A percentile compares a stretch with the other conserved stretches of the same genome.
These are phyloP conservation scores for Apaloderma vittatum DNA, from an alignment of 2,113 vertebrate species.

Conservation along the genomic window DNA sequence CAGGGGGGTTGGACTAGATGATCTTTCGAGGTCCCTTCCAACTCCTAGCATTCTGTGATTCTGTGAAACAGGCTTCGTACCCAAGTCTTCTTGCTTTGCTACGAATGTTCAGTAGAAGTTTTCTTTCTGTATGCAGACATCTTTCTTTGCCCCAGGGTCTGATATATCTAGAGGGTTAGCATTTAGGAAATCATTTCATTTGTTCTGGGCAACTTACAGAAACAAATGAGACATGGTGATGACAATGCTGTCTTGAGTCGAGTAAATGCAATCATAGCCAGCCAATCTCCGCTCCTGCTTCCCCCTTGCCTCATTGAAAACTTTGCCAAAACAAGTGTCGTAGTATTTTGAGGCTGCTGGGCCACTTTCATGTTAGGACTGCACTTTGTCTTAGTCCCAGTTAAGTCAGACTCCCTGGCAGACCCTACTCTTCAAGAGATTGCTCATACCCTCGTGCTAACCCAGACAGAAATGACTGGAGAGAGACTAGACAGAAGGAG, in stretches of 20 bases:
- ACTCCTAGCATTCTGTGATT: too few species aligned
- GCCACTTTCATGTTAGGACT: not conserved
- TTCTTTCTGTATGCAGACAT: not conserved
- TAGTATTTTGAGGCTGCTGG: not conserved
- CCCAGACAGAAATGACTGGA: not conserved
- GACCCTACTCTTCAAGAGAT: not conserved
- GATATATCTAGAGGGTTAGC: not conserved
- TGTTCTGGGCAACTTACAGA: not conserved
- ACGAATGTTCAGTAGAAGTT: not conserved
- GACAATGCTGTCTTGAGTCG: not conserved
- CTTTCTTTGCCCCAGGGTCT: not conserved
- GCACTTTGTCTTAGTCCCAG: not conserved
- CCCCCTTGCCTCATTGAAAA: not conserved
- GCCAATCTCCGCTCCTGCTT: not conserved
- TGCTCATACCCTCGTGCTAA: not conserved
- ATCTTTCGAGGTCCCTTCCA: too few species aligned
- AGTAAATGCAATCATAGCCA: not conserved
- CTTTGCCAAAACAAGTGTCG: not conserved
- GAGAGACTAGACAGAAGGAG: not conserved
- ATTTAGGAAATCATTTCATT: not conserved
- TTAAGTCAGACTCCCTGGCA: not conserved
- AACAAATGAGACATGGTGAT: not conserved
- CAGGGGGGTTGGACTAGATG: too few species aligned
- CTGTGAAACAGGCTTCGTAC: not conserved
- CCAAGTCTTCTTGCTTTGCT: not conserved